Evolutionary conservation across 2,797 vertebrate species (phyloP).

Genomic region (Lophotriccus pileatus): DNA sequence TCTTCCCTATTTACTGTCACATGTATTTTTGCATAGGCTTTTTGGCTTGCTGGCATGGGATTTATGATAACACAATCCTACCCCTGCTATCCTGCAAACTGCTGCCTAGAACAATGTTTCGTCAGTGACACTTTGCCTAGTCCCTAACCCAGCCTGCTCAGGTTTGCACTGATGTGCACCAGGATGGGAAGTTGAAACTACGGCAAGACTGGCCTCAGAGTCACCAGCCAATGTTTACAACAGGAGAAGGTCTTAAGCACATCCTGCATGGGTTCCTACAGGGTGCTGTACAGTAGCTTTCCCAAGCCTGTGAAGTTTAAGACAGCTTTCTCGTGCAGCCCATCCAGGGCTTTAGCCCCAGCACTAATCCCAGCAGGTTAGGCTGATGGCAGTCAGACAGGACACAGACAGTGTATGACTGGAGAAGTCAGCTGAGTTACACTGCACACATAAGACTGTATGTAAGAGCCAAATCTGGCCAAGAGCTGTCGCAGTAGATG

Average conservation of each 20-base stretch:
- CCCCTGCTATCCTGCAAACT: background rate
- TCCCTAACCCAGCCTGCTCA: background rate
- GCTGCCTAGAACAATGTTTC: background rate
- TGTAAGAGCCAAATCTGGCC: background rate
- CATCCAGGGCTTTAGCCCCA: background rate
- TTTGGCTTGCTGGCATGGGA: constrained; percentile 1
- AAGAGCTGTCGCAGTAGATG: background rate
- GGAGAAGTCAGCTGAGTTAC: background rate
- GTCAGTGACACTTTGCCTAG: background rate
- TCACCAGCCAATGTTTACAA: background rate
- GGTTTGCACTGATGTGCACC: rapidly evolving
- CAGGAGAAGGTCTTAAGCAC: rapidly evolving
- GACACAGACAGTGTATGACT: background rate
- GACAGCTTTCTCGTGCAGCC: background rate
- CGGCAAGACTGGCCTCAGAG: background rate
- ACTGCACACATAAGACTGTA: background rate
- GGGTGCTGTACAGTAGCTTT: background rate
- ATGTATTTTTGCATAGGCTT: constrained; percentile 10
- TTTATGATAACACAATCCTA: constrained; percentile 6
- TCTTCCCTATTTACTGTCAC: constrained; percentile 6
- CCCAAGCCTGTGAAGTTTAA: background rate
- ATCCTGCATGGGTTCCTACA: background rate
- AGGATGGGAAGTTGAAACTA: background rate
- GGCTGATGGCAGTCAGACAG: background rate
- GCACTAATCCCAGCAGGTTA: background rate